Base-by-base conservation (phyloP, 2,113 vertebrate genomes). In the Menidia beryllina region DNA sequence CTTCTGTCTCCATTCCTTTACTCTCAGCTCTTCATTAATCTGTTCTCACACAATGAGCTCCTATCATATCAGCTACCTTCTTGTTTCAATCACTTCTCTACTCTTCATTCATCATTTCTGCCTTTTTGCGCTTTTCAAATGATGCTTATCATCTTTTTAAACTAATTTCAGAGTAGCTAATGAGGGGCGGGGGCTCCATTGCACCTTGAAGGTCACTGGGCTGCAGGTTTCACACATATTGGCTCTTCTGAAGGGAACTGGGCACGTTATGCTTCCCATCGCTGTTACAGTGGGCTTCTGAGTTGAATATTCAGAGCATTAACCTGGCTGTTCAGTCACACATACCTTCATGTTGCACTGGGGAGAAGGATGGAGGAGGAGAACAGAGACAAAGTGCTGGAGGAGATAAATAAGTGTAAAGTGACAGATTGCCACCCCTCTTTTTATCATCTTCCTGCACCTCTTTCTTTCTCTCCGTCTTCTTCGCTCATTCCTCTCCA, bases 121-220 rank as follows among this genome's bases (percentile, higher is more conserved):
- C 63, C 72, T 80, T 65, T n/a, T 34, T 17, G 41, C 72, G 79
- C 79, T 83, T 86, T 86, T 64, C 77, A 86, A 89, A 89, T 85
- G 82, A 85, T 86, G 88, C 74, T 87, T 87, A 88, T 87, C 83
- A 88, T 90, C 79, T 87, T 86, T 79, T 53, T 57, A 83, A 88
- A 87, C 79, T 82, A 84, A 90, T 88, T 84, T 77, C 30, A 57
- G 77, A 77, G 77, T 68, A n/a, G n/a, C n/a, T n/a, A n/a, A n/a
- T n/a, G 75, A 62, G 39, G 76, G 57, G 51, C 62, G 20, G 55
- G 43, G 57, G 70, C 78, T 79, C 62, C 64, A 61, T 78, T 57
- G 83, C 81, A 57, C 77, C 84, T 81, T 88, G 88, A 89, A 91
- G 87, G 90, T 91, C 88, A 85, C 56, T 55, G 58, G 68, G 68